Evolutionary conservation across 2,888 invertebrate species (phyloP).

Genomic region (Luffia ferchaultella): DNA sequence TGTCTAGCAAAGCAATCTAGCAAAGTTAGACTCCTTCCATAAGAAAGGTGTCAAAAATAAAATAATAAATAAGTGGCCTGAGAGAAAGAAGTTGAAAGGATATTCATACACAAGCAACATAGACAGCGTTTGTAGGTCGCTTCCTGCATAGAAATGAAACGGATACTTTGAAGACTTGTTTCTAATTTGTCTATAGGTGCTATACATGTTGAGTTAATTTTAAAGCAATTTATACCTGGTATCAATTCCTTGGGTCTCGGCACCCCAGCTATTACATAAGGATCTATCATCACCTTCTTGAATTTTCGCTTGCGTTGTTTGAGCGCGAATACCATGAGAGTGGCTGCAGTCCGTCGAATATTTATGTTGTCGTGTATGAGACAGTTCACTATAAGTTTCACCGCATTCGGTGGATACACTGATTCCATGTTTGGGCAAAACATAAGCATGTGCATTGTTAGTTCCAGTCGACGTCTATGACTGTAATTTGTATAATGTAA

Average conservation of each 20-base stretch:
- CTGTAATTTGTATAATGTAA: conserved; percentile 30
- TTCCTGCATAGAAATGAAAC: too few relatives aligned
- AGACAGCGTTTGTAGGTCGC: too few relatives aligned
- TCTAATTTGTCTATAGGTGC: too few relatives aligned
- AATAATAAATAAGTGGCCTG: too few relatives aligned
- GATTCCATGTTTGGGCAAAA: conserved; percentile 77
- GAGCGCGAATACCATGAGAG: conserved; percentile 69
- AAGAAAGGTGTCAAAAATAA: too few relatives aligned
- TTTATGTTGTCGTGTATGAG: conserved; percentile 80
- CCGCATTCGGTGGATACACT: conserved; percentile 68
- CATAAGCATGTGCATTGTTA: conserved; percentile 77
- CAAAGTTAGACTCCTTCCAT: too few relatives aligned
- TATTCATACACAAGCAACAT: too few relatives aligned
- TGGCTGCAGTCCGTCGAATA: conserved; percentile 77
- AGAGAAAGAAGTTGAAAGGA: too few relatives aligned
- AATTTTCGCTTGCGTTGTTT: conserved; percentile 77
- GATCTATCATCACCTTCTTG: conserved; percentile 67
- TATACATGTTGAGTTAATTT: too few relatives aligned
- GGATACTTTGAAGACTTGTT: too few relatives aligned
- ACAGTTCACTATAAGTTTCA: conserved; percentile 70
- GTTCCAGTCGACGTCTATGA: conserved; percentile 84
- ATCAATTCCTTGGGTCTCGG: conserved; percentile 28
- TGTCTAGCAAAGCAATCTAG: too few relatives aligned
- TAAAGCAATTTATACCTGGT: conserved; percentile 50
- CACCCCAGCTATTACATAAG: conserved; percentile 47